These are phyloP conservation scores for Archocentrus centrarchus DNA, from an alignment of 2,113 vertebrate genomes.

Conservation along the genomic window DNA sequence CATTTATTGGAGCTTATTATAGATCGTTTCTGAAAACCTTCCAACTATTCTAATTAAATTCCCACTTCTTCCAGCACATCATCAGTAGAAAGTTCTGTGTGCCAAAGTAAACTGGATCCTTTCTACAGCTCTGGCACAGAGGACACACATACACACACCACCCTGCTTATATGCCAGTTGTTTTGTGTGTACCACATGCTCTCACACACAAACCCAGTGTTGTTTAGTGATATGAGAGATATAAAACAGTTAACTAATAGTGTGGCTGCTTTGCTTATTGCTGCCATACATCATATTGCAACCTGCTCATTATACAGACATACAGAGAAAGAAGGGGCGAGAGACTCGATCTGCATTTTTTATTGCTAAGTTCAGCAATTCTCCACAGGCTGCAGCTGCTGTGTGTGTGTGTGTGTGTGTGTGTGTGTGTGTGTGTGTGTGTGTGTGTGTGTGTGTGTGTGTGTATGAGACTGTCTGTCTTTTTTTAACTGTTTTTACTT, in stretches of 20 bases:
- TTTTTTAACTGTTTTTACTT: slow-evolving; percentile 44
- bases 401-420: background rate
- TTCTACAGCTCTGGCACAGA: slow-evolving; percentile 7
- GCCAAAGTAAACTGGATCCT: slow-evolving; percentile 5
- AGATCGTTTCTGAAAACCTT: background rate
- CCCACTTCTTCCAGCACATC: background rate
- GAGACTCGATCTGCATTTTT: slow-evolving; percentile 71
- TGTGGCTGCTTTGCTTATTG: slow-evolving; percentile 71
- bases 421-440: background rate
- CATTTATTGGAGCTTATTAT: slow-evolving; percentile 4
- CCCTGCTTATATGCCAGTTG: background rate
- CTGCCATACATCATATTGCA: slow-evolving; percentile 73
- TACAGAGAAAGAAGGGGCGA: slow-evolving; percentile 25
- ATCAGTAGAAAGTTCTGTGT: slow-evolving; percentile 1
- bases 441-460: background rate
- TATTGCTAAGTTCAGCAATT: slow-evolving; percentile 72
- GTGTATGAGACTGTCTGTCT: slow-evolving; percentile 14
- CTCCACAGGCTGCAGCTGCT: slow-evolving; percentile 41
- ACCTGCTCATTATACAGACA: slow-evolving; percentile 72
- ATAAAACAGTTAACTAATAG: slow-evolving; percentile 76
- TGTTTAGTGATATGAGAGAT: slow-evolving; percentile 52
- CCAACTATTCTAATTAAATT: slow-evolving; percentile 7
- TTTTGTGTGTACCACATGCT: background rate
- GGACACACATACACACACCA: background rate
- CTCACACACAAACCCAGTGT: slow-evolving; percentile 8